phyloP scores from a whole-genome alignment of 1,140 invertebrate species.

The Eumaeus atala region DNA sequence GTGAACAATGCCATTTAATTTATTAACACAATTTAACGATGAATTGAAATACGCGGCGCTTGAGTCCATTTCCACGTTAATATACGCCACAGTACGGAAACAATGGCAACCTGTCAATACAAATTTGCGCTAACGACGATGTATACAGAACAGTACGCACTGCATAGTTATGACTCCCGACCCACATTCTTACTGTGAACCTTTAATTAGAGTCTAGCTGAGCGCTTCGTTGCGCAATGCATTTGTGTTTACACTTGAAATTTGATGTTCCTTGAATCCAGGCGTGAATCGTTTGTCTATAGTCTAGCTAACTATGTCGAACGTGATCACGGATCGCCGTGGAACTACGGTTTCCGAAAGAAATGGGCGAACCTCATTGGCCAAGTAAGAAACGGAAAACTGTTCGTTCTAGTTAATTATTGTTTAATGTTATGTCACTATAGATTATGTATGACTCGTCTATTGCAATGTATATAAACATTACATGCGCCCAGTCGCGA shows the following conservation, averaged over 20 bases:
- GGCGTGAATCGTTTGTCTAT: not conserved
- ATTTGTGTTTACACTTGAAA: slow-evolving; percentile 29
- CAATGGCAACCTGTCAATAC: slow-evolving; percentile 6
- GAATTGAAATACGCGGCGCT: too few species aligned
- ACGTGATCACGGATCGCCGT: slow-evolving; percentile 5
- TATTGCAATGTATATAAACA: too few species aligned
- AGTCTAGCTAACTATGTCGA: slow-evolving; percentile 5
- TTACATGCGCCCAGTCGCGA: too few species aligned
- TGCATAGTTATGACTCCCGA: slow-evolving; percentile 18
- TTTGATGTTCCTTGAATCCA: slow-evolving; percentile 10
- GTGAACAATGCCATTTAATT: too few species aligned
- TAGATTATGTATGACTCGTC: too few species aligned
- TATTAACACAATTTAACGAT: too few species aligned
- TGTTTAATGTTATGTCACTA: too few species aligned
- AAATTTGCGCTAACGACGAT: not conserved
- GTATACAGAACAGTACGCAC: not conserved
- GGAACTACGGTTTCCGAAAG: not conserved
- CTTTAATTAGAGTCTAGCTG: slow-evolving; percentile 38
- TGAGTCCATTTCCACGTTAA: too few species aligned
- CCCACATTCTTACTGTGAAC: slow-evolving; percentile 35
- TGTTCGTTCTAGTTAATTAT: too few species aligned
- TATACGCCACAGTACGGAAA: not conserved
- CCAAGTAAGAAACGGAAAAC: too few species aligned
- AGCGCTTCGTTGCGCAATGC: slow-evolving; percentile 11
- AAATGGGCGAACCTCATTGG: too few species aligned